Evolutionary conservation across 1,140 invertebrate genomes (phyloP).

Genomic region (Octopus bimaculoides): DNA sequence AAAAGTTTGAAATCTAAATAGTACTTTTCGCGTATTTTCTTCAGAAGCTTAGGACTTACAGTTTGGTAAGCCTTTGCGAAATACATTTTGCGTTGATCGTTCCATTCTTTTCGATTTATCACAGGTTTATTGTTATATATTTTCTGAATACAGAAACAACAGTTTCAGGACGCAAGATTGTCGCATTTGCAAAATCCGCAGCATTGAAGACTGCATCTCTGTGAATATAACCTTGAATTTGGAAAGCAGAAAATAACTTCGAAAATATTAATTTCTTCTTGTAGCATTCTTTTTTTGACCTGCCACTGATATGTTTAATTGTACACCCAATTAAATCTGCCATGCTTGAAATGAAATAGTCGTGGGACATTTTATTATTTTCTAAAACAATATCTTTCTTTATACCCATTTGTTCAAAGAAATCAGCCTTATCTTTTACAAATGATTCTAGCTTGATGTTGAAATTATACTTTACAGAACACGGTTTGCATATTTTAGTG

Average conservation of each 20-base stretch:
- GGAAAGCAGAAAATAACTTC: conserved; percentile 18
- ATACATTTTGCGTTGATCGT: neutral
- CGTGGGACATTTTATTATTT: neutral
- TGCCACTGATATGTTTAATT: neutral
- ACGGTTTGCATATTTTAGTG: conserved; percentile 15
- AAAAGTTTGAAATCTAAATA: neutral
- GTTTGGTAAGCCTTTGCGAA: neutral
- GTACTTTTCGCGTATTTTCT: neutral
- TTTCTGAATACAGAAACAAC: neutral
- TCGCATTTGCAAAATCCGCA: neutral
- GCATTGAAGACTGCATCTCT: conserved; percentile 9
- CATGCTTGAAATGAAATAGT: neutral
- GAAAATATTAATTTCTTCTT: neutral
- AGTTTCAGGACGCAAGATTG: neutral
- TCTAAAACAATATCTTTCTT: neutral
- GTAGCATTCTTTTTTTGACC: neutral
- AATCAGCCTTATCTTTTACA: conserved; percentile 13
- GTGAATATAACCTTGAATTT: conserved; percentile 24
- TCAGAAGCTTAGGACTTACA: neutral
- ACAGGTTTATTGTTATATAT: neutral
- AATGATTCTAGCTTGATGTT: conserved; percentile 24
- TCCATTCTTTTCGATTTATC: neutral
- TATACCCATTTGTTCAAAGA: neutral
- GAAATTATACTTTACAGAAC: conserved; percentile 14
- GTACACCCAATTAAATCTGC: neutral